Percentiles rank a stretch among this genome's conserved stretches.
These are phyloP conservation scores for Caenorhabditis plicata DNA, from an alignment of 2,888 invertebrate species.

Conservation along the genomic window DNA sequence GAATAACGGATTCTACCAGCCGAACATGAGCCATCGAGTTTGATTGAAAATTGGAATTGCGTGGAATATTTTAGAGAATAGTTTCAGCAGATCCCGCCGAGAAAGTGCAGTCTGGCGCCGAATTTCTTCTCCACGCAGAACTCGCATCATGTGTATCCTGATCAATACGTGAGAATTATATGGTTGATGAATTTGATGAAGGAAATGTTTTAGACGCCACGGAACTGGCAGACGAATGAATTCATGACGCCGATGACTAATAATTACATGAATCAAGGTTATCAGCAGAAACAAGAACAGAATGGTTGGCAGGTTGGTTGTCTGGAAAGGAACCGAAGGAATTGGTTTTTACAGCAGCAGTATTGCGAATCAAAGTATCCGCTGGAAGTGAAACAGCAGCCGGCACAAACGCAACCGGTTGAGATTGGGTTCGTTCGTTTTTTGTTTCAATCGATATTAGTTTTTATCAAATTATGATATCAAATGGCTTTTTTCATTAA, in stretches of 20 bases:
- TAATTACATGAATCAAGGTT: slow-evolving; percentile 4
- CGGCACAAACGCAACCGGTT: no score
- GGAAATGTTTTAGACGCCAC: slow-evolving; percentile 14
- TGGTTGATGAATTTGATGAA: no score
- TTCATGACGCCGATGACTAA: slow-evolving; percentile 12
- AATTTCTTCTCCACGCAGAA: slow-evolving; percentile 35
- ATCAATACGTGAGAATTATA: slow-evolving; percentile 18
- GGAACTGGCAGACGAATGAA: slow-evolving; percentile 27
- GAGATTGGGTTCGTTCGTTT: no score
- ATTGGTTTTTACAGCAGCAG: no score
- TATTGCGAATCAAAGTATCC: no score
- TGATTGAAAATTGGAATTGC: no score
- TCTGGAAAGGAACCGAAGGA: no score
- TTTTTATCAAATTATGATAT: no score
- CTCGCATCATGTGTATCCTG: slow-evolving; percentile 34
- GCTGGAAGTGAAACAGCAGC: slow-evolving; percentile 9
- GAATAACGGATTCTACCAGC: slow-evolving; percentile 7
- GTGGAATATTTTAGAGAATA: no score
- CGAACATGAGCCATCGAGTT: no score
- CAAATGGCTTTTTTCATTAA: no score
- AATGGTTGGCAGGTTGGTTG: not conserved
- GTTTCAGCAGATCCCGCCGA: slow-evolving; percentile 19
- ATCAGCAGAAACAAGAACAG: not conserved
- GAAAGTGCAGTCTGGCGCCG: slow-evolving; percentile 29
- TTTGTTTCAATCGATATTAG: no score